Evolutionary conservation across 2,113 vertebrate species (phyloP).

Genomic region (Alces alces): DNA sequence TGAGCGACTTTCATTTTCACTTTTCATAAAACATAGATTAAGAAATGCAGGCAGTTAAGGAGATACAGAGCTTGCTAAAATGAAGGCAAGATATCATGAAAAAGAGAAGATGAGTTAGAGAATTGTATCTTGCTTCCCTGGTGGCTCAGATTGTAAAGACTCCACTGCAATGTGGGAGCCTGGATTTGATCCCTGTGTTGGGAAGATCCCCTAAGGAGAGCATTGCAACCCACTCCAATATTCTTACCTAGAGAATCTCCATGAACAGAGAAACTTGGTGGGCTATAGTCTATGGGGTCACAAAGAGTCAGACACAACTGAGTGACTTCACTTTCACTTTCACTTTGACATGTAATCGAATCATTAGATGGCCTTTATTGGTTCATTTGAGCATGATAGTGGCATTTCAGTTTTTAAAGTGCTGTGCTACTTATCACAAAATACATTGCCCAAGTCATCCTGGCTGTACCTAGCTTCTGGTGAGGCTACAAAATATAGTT

Average conservation of each 20-base stretch:
- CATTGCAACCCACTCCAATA: neutral
- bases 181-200: neutral
- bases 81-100: neutral
- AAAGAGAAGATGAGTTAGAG: neutral
- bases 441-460: neutral
- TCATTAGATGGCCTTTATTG: neutral
- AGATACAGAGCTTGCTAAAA: neutral
- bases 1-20: neutral
- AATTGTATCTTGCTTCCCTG: neutral
- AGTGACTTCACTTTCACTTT: neutral
- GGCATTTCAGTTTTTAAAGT: neutral
- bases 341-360: neutral
- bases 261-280: neutral
- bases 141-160: neutral
- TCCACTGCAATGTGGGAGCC: neutral
- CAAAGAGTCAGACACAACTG: neutral
- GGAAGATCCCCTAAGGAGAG: neutral
- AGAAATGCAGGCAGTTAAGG: neutral
- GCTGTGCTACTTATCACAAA: neutral
- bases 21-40: neutral
- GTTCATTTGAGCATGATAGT: neutral
- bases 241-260: neutral
- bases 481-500: neutral
- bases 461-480: neutral
- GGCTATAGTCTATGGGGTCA: neutral